Evolutionary conservation across 2,888 invertebrate genomes (phyloP).

Genomic region (Dynastes maya): DNA sequence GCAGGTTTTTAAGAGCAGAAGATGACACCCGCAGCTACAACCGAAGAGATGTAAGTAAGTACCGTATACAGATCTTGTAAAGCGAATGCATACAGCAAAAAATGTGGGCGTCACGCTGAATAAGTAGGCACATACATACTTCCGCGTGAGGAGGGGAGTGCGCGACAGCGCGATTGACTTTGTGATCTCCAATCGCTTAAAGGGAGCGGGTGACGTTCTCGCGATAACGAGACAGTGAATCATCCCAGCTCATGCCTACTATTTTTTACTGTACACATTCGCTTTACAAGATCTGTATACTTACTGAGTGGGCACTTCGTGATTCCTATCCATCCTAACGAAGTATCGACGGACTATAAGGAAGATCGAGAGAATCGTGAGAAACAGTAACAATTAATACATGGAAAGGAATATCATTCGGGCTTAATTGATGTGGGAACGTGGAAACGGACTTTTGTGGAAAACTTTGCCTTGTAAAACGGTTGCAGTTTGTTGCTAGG

Average conservation of each 20-base stretch:
- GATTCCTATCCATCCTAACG: slow-evolving; percentile 7
- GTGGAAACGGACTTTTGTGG: slow-evolving; percentile 1
- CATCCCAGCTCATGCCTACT: no score
- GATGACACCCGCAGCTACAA: slow-evolving; percentile 11
- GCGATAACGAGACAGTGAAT: no score
- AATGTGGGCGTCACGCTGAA: no score
- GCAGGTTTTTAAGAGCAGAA: not conserved
- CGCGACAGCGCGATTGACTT: no score
- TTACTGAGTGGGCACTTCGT: not conserved
- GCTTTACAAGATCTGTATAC: not conserved
- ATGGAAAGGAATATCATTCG: slow-evolving; percentile 14
- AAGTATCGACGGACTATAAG: not conserved
- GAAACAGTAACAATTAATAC: slow-evolving; percentile 30
- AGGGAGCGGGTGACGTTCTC: no score
- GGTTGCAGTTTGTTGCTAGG: no score
- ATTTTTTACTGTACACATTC: no score
- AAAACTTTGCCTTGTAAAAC: slow-evolving; percentile 5
- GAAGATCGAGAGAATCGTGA: slow-evolving; percentile 10
- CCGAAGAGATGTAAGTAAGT: not conserved
- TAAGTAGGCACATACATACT: no score
- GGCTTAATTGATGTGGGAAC: slow-evolving; percentile 25
- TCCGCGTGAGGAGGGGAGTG: no score
- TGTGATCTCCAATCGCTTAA: no score
- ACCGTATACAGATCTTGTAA: not conserved
- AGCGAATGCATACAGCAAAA: no score